Base-by-base conservation (phyloP, 2,113 vertebrate species). In the Corvus cornix region DNA sequence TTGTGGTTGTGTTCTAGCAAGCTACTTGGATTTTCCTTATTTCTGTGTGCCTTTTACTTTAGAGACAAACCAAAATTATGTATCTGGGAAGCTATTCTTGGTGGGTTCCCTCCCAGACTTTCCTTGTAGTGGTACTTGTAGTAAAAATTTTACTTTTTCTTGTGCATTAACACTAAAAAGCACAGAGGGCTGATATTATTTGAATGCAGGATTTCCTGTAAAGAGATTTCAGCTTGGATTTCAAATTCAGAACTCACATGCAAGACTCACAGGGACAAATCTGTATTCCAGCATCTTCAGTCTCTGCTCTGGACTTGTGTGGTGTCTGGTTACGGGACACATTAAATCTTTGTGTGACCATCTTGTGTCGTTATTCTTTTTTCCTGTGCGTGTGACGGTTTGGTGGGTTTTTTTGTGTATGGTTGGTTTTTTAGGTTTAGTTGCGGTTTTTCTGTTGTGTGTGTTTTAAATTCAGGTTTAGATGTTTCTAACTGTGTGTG, bases 361-460 rank as follows among this genome's bases (percentile, higher is more conserved):
- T 16, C 3, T 51, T 12, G 5, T 30, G 8, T 19, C 9, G 46
- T n/a, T 48, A 16, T 2, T 33, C 49, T 76, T 49, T 31, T 11
- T 1, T 2, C 9, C 6, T 3, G 2, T 3, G 6, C 52, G 12
- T 16, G 4, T 62, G 20, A 30, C 4, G 10, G 3, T 37, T 37
- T 37, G 35, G 35, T 35, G 35, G 35, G 37, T 63, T 48, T 43
- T 43, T 43, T 43, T 30, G 2, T 28, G 4, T 49, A 41, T 52
- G 6, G 30, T 30, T 66, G 26, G 10, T 30, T 58, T 85, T 67
- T 76, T 35, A 43, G 20, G 24, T 49, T 73, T 48, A 17, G 10
- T 41, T 35, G 16, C 18, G 13, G 0, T 7, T 16, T 33, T 14
- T 43, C 1, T 13, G 11, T 7, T 31, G 8, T 26, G 2, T 39